Evolutionary conservation across 2,888 invertebrate species (phyloP), one percentile per base, ranked within the genome.

Genomic region (Pasiphila rectangulata): DNA sequence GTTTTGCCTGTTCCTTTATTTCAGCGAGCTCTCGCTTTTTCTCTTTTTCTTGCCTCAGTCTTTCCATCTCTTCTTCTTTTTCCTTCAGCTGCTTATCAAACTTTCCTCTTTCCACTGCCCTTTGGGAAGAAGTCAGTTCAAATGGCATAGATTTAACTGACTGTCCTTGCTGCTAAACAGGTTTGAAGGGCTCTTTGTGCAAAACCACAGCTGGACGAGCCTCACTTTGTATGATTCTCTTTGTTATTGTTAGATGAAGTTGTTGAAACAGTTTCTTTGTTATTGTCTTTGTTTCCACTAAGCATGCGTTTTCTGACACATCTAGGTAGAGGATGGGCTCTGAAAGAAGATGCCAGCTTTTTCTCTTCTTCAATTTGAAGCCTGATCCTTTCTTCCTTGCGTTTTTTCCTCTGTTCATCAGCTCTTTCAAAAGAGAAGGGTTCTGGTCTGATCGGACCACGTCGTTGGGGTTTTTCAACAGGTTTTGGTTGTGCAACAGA

Each of bases 351-450:
- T 0, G 90, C 86, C 68, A 91, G 90, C 59, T 90, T 92, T 29
- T 90, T 86, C 49, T 92, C 90, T 53, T 87, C 83, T 48, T 93
- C 91, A 12, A 91, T 67, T 46, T 89, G 79, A 53, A 90, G 87
- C 54, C 90, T 90, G 4, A 94, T 90, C 57, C 88, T 88, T 59
- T 92, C 90, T 53, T 94, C 92, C 55, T 90, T 92, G 43, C 89
- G 90, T 27, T 83, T 80, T 38, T 85, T 79, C 16, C 91, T 61
- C 44, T 89, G 78, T 63, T 91, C 91, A 69, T 94, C 90, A 7
- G 93, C 75, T 42, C 90, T 83, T 47, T 93, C 93, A 79, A 95
- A 95, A 55, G 93, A 93, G 64, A 94, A 94, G 7, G 94, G 94
- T 51, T 81, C 81, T 3, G 78, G 76, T 37, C 67, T 67, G 0